phyloP scores from a whole-genome alignment of 2,113 vertebrate species.

The Hippocampus guttulatus region DNA sequence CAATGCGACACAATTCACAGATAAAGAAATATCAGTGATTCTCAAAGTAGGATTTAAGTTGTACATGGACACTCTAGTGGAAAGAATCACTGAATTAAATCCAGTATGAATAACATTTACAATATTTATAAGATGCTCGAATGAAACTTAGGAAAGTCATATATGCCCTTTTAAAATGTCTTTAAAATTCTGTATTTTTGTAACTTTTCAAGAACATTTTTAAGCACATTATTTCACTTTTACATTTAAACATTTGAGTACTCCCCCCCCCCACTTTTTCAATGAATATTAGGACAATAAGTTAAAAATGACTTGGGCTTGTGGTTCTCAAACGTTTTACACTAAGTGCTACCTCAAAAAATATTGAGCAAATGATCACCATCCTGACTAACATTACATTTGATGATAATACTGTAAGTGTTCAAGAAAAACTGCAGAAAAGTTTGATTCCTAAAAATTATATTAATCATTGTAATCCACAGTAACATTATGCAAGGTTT shows the following conservation, averaged over 20 bases:
- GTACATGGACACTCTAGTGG: not conserved
- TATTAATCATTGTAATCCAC: no score
- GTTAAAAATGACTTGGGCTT: not conserved
- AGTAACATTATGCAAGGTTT: no score
- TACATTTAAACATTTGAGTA: not conserved
- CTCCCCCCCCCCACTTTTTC: no score
- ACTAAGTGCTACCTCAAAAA: no score
- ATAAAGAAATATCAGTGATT: slow-evolving; percentile 12
- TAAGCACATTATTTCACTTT: not conserved
- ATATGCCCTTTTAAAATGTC: not conserved
- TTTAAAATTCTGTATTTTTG: no score
- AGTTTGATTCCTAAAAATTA: no score
- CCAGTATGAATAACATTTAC: not conserved
- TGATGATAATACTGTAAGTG: no score
- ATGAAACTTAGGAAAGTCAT: not conserved
- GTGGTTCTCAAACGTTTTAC: no score
- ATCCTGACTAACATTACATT: no score
- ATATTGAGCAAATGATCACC: no score
- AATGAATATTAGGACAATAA: not conserved
- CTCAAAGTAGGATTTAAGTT: not conserved
- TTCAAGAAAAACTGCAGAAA: no score
- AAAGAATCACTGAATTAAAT: not conserved
- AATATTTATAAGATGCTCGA: not conserved
- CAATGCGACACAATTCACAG: slow-evolving; percentile 69
- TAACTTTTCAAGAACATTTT: not conserved